Conservation (phyloP, 2,888 invertebrate genomes). For the Electrophaes corylata region DNA sequence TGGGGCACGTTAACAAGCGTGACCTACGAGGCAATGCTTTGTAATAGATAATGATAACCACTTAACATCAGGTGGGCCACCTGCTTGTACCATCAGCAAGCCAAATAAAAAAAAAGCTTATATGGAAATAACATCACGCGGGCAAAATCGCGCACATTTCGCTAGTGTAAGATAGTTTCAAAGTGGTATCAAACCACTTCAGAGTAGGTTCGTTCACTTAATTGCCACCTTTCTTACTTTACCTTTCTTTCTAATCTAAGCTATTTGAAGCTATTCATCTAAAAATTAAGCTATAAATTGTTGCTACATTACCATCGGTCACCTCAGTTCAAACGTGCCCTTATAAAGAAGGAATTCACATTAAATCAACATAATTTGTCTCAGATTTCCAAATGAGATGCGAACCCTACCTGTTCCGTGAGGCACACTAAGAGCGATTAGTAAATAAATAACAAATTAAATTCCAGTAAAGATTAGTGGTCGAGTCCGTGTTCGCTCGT, state of each 20-base stretch:
- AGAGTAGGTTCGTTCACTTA: background rate
- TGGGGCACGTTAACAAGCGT: no score
- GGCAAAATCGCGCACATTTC: no score
- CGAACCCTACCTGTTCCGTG: slow-evolving; percentile 54
- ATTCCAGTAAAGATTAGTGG: slow-evolving; percentile 79
- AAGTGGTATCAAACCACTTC: background rate
- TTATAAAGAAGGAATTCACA: slow-evolving; percentile 35
- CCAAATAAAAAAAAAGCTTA: no score
- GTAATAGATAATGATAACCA: no score
- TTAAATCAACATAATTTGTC: slow-evolving; percentile 45
- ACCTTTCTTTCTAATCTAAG: slow-evolving; percentile 4
- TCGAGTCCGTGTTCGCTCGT: slow-evolving; percentile 68
- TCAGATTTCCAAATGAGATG: slow-evolving; percentile 52
- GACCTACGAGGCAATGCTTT: no score
- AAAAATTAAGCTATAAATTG: slow-evolving; percentile 20
- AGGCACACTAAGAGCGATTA: slow-evolving; percentile 61
- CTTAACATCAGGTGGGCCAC: no score
- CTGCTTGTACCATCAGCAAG: no score
- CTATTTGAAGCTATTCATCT: slow-evolving; percentile 1
- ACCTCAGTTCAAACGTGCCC: slow-evolving; percentile 28
- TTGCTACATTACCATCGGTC: slow-evolving; percentile 9
- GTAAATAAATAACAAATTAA: slow-evolving; percentile 81
- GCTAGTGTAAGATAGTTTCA: no score
- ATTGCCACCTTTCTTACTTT: no score
- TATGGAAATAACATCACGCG: no score